A percentile compares a stretch with the other conserved stretches of the same genome.
These are phyloP conservation scores for Phacellophora camtschatica DNA, from an alignment of 30 jellyfish, hydroid and myxozoan genomes.

Conservation along the genomic window DNA sequence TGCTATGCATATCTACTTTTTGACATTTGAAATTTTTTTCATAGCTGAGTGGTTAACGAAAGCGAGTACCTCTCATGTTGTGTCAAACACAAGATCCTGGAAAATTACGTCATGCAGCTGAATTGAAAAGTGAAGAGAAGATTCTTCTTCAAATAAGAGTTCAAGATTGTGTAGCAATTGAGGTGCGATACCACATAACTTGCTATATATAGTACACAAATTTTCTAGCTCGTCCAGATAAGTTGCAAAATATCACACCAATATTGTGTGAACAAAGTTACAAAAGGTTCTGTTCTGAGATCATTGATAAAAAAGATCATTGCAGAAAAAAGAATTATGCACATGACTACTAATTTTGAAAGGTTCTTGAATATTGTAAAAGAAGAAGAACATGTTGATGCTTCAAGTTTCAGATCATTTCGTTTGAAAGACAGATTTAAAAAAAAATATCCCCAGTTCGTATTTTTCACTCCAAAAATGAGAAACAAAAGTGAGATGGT, in stretches of 20 bases:
- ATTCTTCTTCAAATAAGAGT: conserved; percentile 18
- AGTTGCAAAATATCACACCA: not conserved
- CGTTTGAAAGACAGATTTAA: conserved; percentile 10
- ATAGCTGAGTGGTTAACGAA: not conserved
- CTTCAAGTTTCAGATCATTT: conserved; percentile 14
- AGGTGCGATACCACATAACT: conserved; percentile 26
- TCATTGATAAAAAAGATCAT: conserved; percentile 9
- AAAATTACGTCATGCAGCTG: conserved; percentile 37
- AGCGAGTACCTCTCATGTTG: conserved; percentile 7
- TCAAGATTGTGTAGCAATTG: conserved; percentile 56
- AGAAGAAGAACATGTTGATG: conserved; percentile 27
- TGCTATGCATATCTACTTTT: not conserved
- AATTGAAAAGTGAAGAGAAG: conserved; percentile 21
- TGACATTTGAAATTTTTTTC: not conserved
- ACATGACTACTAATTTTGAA: not conserved
- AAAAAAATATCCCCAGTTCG: conserved; percentile 36
- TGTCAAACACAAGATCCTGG: conserved; percentile 46
- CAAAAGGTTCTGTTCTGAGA: not conserved
- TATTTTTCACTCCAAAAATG: conserved; percentile 28
- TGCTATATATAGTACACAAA: conserved; percentile 17
- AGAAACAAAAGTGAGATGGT: conserved; percentile 52
- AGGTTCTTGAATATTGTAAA: conserved; percentile 27
- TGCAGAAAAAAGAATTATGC: not conserved
- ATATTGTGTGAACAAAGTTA: not conserved
- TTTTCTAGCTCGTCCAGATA: not conserved